A percentile compares a stretch with the other conserved stretches of the same genome.
Conservation (phyloP, 2,797 vertebrate species). For the Botia kubotai region DNA sequence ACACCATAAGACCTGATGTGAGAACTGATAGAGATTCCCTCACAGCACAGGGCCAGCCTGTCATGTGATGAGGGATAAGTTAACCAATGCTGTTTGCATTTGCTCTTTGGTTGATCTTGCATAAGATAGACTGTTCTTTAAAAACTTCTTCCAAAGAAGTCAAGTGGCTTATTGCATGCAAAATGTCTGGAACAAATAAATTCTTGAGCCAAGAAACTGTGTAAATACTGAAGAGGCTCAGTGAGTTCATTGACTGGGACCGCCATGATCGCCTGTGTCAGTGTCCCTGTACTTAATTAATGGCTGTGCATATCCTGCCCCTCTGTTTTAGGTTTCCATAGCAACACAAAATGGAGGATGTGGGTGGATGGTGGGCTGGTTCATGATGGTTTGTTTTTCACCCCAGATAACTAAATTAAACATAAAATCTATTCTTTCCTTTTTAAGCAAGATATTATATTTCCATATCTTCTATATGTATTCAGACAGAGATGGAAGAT, state of each 20-base stretch:
- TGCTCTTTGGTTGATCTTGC: conserved; percentile 18
- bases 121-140: conserved; percentile 14
- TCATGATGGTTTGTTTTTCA: conserved; percentile 36
- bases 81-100: neutral
- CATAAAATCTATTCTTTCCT: conserved; percentile 28
- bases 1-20: neutral
- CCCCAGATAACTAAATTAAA: conserved; percentile 48
- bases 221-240: conserved; percentile 50
- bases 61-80: neutral
- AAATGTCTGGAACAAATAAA: conserved; percentile 58
- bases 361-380: neutral
- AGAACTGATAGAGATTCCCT: neutral
- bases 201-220: conserved; percentile 44
- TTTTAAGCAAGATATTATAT: conserved; percentile 7
- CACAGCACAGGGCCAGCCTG: neutral
- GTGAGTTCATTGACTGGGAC: conserved; percentile 63
- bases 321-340: conserved; percentile 56
- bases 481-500: neutral
- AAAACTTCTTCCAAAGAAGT: conserved; percentile 36
- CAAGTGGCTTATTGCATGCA: conserved; percentile 55
- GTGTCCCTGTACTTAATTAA: conserved; percentile 62
- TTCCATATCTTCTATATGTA: neutral
- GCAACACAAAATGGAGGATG: conserved; percentile 45
- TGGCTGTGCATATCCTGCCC: conserved; percentile 59
- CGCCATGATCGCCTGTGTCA: conserved; percentile 58